Conservation (phyloP, 1,140 invertebrate genomes). For the Samia ricini region DNA sequence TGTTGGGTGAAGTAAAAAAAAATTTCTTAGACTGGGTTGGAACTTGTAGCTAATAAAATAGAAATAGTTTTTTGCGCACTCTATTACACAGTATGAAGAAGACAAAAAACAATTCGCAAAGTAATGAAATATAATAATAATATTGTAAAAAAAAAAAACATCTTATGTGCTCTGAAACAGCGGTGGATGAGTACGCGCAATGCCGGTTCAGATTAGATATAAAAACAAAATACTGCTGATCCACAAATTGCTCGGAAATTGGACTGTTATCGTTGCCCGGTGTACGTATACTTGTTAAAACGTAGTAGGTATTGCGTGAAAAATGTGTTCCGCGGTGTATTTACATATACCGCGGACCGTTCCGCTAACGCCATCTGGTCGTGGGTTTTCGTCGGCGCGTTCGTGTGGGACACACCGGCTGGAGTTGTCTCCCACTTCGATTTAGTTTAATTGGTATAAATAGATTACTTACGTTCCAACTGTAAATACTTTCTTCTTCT, state of each 20-base stretch:
- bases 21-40: too few relatives aligned
- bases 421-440: not conserved
- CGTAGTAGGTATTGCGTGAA: not conserved
- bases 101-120: too few relatives aligned
- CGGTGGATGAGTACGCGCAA: too few relatives aligned
- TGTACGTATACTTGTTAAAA: constrained; percentile 5
- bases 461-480: too few relatives aligned
- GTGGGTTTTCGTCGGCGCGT: not conserved
- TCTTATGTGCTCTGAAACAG: too few relatives aligned
- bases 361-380: constrained; percentile 18
- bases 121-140: too few relatives aligned
- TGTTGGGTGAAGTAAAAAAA: too few relatives aligned
- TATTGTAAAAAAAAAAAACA: too few relatives aligned
- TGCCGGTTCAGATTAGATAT: not conserved
- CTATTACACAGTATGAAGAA: too few relatives aligned
- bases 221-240: not conserved
- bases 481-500: too few relatives aligned
- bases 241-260: constrained; percentile 8
- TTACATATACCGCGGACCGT: constrained; percentile 18
- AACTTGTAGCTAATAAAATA: too few relatives aligned
- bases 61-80: too few relatives aligned
- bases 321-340: constrained; percentile 10
- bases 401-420: constrained; percentile 3
- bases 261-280: constrained; percentile 4
- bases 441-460: not conserved